These are phyloP conservation scores for Anolis carolinensis DNA, from an alignment of 2,113 vertebrate species.

Conservation along the genomic window DNA sequence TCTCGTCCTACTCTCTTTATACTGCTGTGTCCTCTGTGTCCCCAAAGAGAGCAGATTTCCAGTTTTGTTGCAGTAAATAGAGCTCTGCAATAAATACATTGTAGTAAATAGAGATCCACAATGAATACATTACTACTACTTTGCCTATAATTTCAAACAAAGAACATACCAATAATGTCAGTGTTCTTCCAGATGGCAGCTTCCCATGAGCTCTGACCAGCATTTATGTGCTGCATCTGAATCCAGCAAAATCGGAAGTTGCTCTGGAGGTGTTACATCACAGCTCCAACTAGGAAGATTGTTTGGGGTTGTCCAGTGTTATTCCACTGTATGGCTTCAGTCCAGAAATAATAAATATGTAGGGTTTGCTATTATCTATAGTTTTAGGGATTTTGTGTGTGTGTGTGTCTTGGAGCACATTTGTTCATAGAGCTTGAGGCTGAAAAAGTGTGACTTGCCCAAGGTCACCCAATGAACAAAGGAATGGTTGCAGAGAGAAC, in stretches of 20 bases:
- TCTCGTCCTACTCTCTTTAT: neutral
- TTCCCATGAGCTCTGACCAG: neutral
- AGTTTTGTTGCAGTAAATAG: neutral
- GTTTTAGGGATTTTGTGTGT: no score
- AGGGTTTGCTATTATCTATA: no score
- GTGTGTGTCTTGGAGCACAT: no score
- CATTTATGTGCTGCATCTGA: neutral
- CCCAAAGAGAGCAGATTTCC: neutral
- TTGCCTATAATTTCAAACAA: constrained; percentile 18
- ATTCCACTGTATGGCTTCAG: no score
- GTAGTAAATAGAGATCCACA: no score
- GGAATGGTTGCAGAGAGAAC: no score
- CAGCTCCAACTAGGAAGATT: neutral
- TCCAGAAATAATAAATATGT: no score
- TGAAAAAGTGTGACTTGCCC: no score
- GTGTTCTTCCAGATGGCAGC: neutral
- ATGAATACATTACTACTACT: neutral
- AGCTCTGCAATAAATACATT: no score
- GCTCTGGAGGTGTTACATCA: neutral
- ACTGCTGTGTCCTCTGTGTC: neutral
- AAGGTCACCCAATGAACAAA: no score
- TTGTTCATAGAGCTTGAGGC: no score
- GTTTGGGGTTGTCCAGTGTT: no score
- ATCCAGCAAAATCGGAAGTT: neutral
- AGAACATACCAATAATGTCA: neutral